Conservation (phyloP, 2,113 vertebrate species). For the Empidonax alnorum region DNA sequence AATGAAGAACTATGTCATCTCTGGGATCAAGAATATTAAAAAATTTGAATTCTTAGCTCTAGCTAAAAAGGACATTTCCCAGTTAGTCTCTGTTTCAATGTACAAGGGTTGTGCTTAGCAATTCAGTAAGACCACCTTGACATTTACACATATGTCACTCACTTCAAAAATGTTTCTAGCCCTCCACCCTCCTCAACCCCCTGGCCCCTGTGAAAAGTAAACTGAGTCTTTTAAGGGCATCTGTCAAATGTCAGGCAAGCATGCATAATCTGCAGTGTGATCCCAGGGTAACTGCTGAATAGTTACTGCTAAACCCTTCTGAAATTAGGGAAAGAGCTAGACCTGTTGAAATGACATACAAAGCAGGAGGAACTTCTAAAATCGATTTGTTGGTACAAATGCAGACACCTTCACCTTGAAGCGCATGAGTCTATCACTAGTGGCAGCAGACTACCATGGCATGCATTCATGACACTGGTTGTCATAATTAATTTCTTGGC, state of each 20-base stretch:
- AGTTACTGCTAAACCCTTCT: slow-evolving; percentile 12
- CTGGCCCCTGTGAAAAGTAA: slow-evolving; percentile 27
- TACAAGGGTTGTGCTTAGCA: neutral
- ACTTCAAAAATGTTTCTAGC: slow-evolving; percentile 55
- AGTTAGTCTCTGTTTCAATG: neutral
- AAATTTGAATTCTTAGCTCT: neutral
- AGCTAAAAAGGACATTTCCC: neutral
- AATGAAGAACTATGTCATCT: slow-evolving; percentile 25
- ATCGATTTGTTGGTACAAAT: neutral
- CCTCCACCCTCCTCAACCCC: slow-evolving; percentile 30
- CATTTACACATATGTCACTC: slow-evolving; percentile 37
- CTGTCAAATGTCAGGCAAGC: slow-evolving; percentile 62
- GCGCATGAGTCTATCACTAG: neutral
- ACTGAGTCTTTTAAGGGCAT: slow-evolving; percentile 28
- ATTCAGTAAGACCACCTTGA: slow-evolving; percentile 56
- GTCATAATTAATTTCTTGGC: slow-evolving; percentile 56
- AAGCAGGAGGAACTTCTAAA: neutral
- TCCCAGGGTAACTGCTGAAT: slow-evolving; percentile 45
- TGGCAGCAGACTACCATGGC: neutral
- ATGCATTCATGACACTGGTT: neutral
- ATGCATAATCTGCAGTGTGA: slow-evolving; percentile 50
- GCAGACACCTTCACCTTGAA: neutral
- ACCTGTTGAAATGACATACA: slow-evolving; percentile 12
- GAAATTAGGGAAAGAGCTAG: slow-evolving; percentile 5
- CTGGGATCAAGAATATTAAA: slow-evolving; percentile 22